Percentiles rank a stretch among this genome's conserved stretches.
phyloP scores from a whole-genome alignment of 2,888 invertebrate genomes.

The Glyphotaelius pellucidus region DNA sequence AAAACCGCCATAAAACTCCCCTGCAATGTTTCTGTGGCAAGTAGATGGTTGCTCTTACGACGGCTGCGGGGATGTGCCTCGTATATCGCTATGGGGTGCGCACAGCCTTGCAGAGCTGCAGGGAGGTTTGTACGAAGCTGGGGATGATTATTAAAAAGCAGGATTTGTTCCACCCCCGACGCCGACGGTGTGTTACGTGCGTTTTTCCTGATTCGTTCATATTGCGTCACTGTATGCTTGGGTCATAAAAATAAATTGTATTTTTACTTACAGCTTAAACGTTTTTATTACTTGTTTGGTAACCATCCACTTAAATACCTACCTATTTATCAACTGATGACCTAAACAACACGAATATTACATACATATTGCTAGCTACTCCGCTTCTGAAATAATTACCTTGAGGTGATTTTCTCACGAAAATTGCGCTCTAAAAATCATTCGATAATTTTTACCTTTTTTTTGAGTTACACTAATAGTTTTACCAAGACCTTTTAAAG shows the following conservation, averaged over 20 bases:
- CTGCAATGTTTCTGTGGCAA: conserved; percentile 19
- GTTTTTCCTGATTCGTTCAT: conserved; percentile 22
- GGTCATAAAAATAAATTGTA: neutral
- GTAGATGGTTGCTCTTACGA: conserved; percentile 23
- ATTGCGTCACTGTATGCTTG: neutral
- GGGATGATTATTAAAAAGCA: conserved; percentile 43
- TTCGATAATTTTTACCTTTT: too few species aligned
- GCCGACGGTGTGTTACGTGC: conserved; percentile 12
- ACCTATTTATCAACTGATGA: too few species aligned
- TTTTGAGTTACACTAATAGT: too few species aligned
- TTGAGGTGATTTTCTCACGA: too few species aligned
- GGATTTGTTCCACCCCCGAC: neutral
- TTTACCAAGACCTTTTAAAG: neutral
- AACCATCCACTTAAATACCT: too few species aligned
- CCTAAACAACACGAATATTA: too few species aligned
- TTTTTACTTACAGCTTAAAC: too few species aligned
- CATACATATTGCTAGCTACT: too few species aligned
- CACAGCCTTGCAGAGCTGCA: neutral
- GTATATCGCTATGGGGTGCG: neutral
- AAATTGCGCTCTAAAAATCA: too few species aligned
- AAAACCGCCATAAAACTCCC: conserved; percentile 47
- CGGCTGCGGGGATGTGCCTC: neutral
- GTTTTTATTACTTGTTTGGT: too few species aligned
- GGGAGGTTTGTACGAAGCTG: neutral
- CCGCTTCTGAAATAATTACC: too few species aligned